Conservation (phyloP, 2,113 vertebrate species). For the Sinosuthora webbiana region DNA sequence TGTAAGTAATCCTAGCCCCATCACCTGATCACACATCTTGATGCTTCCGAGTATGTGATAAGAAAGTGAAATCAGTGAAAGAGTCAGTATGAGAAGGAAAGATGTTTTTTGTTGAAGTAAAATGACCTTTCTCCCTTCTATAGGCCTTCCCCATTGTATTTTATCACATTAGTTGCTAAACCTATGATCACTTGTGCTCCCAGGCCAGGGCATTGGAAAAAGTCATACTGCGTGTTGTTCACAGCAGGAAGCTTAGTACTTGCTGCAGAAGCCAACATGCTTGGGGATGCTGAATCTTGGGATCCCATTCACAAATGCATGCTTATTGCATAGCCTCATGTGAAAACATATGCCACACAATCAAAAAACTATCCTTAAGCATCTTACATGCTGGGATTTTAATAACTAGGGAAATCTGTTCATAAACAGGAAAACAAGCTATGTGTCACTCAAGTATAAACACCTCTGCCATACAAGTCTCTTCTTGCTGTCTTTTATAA, state of each 20-base stretch:
- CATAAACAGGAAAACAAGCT: background rate
- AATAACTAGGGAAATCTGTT: slow-evolving; percentile 8
- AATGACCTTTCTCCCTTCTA: background rate
- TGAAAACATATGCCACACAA: background rate
- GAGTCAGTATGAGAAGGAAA: background rate
- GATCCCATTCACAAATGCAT: background rate
- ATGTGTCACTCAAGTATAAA: background rate
- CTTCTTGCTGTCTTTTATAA: background rate
- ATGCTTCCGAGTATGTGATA: background rate
- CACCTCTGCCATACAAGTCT: background rate
- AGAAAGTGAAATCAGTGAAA: background rate
- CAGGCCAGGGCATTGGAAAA: background rate
- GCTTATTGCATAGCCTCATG: background rate
- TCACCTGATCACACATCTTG: background rate
- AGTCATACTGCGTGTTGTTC: background rate
- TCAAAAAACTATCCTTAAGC: background rate
- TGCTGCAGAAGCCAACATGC: background rate
- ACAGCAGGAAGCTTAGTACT: background rate
- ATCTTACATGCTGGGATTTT: background rate
- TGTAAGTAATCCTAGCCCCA: background rate
- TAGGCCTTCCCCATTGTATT: background rate
- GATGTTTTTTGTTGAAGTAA: background rate
- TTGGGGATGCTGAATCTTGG: background rate
- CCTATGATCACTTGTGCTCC: background rate
- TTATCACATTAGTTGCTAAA: background rate